Evolutionary conservation across 2,113 vertebrate genomes (phyloP).

Genomic region (Phalacrocorax aristotelis): DNA sequence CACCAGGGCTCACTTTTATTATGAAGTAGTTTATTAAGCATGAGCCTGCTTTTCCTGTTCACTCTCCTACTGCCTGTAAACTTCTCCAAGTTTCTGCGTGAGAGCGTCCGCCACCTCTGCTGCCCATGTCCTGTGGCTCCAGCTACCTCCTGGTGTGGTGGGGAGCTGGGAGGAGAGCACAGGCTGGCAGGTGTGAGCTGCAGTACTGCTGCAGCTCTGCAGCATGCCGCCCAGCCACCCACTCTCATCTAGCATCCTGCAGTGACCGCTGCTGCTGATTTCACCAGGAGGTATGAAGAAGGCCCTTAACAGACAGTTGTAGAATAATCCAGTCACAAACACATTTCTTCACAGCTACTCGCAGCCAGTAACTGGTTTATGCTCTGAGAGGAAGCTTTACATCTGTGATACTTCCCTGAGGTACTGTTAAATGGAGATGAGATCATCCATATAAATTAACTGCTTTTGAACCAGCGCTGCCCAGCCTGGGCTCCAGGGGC

Average conservation of each 20-base stretch:
- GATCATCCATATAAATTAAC: not conserved
- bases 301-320: not conserved
- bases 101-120: not conserved
- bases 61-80: not conserved
- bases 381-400: not conserved
- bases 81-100: not conserved
- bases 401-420: not conserved
- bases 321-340: not conserved
- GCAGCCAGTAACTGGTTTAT: not conserved
- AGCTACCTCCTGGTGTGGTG: not conserved
- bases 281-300: not conserved
- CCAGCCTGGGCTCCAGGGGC: not conserved
- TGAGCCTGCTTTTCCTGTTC: not conserved
- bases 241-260: too few relatives aligned
- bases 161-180: not conserved
- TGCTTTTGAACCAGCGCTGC: fast-evolving
- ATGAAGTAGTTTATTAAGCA: not conserved
- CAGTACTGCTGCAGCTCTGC: not conserved
- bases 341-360: not conserved
- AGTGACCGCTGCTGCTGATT: fast-evolving
- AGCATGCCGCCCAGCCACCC: not conserved
- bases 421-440: not conserved
- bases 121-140: not conserved
- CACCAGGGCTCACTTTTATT: not conserved
- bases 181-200: not conserved